Conservation (phyloP, 2,888 invertebrate genomes). For the Ochropleura plecta region DNA sequence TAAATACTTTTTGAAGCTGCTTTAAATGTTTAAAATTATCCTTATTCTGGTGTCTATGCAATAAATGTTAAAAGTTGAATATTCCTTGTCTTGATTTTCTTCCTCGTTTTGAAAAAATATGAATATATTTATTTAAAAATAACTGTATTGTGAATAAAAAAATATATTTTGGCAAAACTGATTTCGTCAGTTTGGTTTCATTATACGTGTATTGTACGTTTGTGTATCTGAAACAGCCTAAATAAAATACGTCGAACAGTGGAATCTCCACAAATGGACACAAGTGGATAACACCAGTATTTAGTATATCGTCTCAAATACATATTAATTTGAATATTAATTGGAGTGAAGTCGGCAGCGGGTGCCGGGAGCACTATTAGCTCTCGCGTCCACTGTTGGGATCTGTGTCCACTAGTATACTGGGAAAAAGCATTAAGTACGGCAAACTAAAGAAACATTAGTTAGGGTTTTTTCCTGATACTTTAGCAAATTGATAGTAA, state of each 20-base stretch:
- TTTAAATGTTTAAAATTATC: neutral
- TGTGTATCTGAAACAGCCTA: neutral
- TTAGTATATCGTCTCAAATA: constrained; percentile 77
- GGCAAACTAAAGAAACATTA: neutral
- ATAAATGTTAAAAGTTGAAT: too few relatives aligned
- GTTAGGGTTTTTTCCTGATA: neutral
- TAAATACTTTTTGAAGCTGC: neutral
- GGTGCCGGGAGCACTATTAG: constrained; percentile 60
- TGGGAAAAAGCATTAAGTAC: neutral
- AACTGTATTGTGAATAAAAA: too few relatives aligned
- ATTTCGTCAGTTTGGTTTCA: neutral
- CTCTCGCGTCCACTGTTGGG: constrained; percentile 29
- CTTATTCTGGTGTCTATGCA: neutral
- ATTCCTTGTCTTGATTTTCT: too few relatives aligned
- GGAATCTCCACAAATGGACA: constrained; percentile 29
- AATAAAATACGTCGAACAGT: constrained; percentile 20
- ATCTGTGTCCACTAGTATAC: constrained; percentile 59
- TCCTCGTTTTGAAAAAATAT: too few relatives aligned
- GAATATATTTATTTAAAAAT: too few relatives aligned
- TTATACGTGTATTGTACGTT: neutral
- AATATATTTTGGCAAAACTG: too few relatives aligned
- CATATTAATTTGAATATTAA: constrained; percentile 84
- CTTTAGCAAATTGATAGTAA: neutral
- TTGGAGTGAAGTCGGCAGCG: constrained; percentile 70
- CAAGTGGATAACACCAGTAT: constrained; percentile 70